Base-by-base conservation (phyloP, 2,113 vertebrate species). In the Microtus richardsoni region DNA sequence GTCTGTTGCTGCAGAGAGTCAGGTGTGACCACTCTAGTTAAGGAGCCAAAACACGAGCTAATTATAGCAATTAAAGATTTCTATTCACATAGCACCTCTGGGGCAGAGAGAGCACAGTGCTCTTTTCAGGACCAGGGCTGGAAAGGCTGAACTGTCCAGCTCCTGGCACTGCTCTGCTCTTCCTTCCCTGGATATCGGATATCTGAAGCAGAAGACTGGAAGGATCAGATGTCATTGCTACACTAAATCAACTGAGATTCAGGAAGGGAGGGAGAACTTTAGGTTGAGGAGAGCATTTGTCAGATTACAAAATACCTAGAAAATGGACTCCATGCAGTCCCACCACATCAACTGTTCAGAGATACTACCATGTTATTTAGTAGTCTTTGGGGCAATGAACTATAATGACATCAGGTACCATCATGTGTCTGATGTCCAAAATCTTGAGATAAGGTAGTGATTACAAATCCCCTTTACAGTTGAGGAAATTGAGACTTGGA, bases 51-150 rank as follows among this genome's bases (percentile, higher is more conserved):
- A 75, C 54, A 68, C 77, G 91, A 93, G 49, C 85, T 95, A 94
- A 95, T 93, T 93, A 89, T 86, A 75, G 93, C 89, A 66, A 97
- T 96, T 93, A 92, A 93, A 94, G 60, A 73, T 89, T 96, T 80
- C 77, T 96, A 82, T 93, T 97, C 96, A 92, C 68, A 80, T 70
- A 97, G 82, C 86, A 95, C 73, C 49, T 91, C 78, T 86, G 54
- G 74, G 39, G 74, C 77, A 74, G 91, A 89, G 94, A 73, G 85
- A 91, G 64, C 52, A 75, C 16, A 54, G 75, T 64, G 16, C 17
- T 54, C 54, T 93, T 71, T 91, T 60, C 93, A 39, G 33, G 13
- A 22, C 36, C 88, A 94, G 89, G 36, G n/a, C 44, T 58, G 2
- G 0, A 10, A 3, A 49, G 8, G 41, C 91, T 66, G 90, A 82